A percentile compares a stretch with the other conserved stretches of the same genome.
Conservation (phyloP, 1,140 invertebrate genomes). For the Macrobrachium nipponense region DNA sequence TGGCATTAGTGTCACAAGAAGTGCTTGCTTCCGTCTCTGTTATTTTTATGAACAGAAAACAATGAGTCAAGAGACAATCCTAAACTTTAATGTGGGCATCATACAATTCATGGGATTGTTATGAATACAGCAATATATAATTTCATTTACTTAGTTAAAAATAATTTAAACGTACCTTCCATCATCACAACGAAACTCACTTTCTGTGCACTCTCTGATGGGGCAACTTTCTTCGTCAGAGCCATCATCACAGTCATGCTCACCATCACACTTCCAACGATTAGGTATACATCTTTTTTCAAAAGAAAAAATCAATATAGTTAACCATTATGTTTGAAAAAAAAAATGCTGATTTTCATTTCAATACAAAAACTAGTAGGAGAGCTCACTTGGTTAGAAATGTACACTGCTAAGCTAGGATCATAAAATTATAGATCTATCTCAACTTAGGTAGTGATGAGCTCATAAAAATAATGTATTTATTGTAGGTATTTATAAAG, state of each 20-base stretch:
- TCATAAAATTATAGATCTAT: too few relatives aligned
- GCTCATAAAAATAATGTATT: background rate
- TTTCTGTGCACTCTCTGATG: constrained; percentile 67
- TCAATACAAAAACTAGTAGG: too few relatives aligned
- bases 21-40: too few relatives aligned
- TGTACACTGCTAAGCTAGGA: too few relatives aligned
- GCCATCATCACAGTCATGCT: constrained; percentile 84
- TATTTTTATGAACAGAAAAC: too few relatives aligned
- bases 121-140: background rate
- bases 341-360: background rate
- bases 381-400: too few relatives aligned
- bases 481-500: background rate
- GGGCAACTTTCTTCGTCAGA: constrained; percentile 83
- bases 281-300: constrained; percentile 79
- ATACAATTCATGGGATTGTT: too few relatives aligned
- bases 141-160: background rate
- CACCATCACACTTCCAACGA: constrained; percentile 86
- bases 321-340: background rate
- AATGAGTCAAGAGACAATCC: too few relatives aligned
- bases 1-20: too few relatives aligned
- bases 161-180: constrained; percentile 72
- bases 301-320: background rate
- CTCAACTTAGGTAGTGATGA: too few relatives aligned
- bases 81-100: too few relatives aligned
- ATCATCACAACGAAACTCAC: constrained; percentile 79